Evolutionary conservation across 2,113 vertebrate genomes (phyloP).

Genomic region (Aix galericulata): DNA sequence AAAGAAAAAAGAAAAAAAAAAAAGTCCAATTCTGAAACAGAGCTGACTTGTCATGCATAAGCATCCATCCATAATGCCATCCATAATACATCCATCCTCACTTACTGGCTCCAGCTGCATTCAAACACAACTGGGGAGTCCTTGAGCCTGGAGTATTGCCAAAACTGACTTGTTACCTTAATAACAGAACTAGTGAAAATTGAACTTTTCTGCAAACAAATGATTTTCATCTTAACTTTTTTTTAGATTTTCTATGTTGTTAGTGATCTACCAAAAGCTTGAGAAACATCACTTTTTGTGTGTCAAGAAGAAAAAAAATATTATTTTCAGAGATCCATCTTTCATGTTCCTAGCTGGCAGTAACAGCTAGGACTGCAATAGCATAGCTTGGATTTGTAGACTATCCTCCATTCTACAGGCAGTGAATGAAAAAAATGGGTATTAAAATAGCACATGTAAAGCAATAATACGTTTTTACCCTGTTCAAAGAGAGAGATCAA

Average conservation of each 20-base stretch:
- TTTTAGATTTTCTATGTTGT: not conserved
- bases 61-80: too few relatives aligned
- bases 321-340: not conserved
- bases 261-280: not conserved
- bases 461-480: not conserved
- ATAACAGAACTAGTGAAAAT: not conserved
- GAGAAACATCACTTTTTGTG: not conserved
- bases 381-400: not conserved
- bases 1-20: not conserved
- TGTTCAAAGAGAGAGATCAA: not conserved
- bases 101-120: not conserved
- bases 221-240: not conserved
- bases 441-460: not conserved
- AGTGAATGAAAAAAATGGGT: not conserved
- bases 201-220: not conserved
- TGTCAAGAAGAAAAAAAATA: not conserved
- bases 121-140: not conserved
- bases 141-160: not conserved
- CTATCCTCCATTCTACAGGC: not conserved
- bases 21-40: not conserved
- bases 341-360: not conserved
- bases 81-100: not conserved
- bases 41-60: not conserved
- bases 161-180: not conserved
- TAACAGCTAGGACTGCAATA: not conserved